Conservation (phyloP, 2,888 invertebrate genomes). For the Meloe dianella region DNA sequence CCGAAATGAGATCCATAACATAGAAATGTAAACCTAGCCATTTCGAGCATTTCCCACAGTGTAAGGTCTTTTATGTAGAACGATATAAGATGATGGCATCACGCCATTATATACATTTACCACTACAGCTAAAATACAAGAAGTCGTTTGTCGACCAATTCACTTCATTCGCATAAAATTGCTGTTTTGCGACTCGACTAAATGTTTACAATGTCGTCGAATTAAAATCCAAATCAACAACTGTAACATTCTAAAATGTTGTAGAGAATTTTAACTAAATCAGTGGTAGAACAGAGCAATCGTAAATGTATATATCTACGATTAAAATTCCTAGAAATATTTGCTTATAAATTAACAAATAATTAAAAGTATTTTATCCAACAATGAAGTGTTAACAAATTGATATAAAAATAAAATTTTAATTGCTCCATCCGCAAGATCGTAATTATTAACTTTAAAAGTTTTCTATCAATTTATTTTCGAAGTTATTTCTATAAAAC, state of each 20-base stretch:
- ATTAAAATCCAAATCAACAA: slow-evolving; percentile 32
- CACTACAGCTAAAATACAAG: slow-evolving; percentile 32
- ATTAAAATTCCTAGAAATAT: background rate
- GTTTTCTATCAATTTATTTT: background rate
- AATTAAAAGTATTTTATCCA: background rate
- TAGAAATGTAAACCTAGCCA: slow-evolving; percentile 51
- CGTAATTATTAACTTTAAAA: background rate
- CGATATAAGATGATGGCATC: slow-evolving; percentile 48
- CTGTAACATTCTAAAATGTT: background rate
- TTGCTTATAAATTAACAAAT: background rate
- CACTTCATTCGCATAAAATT: slow-evolving; percentile 38
- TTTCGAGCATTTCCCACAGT: slow-evolving; percentile 49
- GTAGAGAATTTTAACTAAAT: background rate
- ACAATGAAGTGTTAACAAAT: background rate
- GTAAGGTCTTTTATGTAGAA: slow-evolving; percentile 44
- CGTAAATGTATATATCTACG: background rate
- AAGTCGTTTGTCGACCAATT: slow-evolving; percentile 35
- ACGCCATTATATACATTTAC: slow-evolving; percentile 36
- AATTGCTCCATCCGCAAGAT: background rate
- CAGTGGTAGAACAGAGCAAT: background rate
- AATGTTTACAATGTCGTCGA: slow-evolving; percentile 32
- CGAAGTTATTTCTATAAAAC: background rate
- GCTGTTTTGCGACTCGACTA: slow-evolving; percentile 30
- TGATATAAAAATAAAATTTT: background rate
- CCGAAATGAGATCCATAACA: slow-evolving; percentile 55